Evolutionary conservation across 92 coral and sea anemone genomes (phyloP).

Genomic region (Virgularia gustaviana): DNA sequence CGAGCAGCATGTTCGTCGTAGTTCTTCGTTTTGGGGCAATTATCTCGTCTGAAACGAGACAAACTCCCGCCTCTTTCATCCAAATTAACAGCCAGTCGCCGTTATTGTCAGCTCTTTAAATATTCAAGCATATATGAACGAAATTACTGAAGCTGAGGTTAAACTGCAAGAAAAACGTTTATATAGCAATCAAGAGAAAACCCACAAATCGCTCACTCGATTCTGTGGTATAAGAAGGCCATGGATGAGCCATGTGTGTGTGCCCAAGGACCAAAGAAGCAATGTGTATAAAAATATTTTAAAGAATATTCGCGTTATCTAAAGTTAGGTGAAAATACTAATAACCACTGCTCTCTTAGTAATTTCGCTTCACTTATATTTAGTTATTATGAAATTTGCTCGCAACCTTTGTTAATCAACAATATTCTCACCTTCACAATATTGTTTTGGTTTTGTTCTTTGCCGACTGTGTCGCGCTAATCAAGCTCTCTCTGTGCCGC

Average conservation of each 20-base stretch:
- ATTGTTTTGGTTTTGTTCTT: constrained; percentile 45
- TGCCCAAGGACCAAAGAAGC: too few relatives aligned
- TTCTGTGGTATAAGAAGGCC: too few relatives aligned
- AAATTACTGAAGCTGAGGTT: background rate
- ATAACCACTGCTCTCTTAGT: constrained; percentile 30
- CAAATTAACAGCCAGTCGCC: constrained; percentile 23
- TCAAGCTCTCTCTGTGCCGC: constrained; percentile 45
- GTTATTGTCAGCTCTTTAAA: constrained; percentile 35
- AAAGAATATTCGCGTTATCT: too few relatives aligned
- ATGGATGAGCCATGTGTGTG: too few relatives aligned
- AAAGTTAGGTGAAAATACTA: constrained; percentile 13
- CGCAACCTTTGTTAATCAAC: constrained; percentile 44
- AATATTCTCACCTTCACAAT: constrained; percentile 37
- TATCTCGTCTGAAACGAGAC: constrained; percentile 2
- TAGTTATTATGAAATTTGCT: constrained; percentile 32
- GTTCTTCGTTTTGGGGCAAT: constrained; percentile 3
- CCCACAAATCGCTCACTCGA: too few relatives aligned
- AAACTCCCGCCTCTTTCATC: constrained; percentile 33
- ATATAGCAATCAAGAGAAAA: too few relatives aligned
- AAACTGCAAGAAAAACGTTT: background rate
- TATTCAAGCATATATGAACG: constrained; percentile 27
- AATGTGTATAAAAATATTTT: too few relatives aligned
- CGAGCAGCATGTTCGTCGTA: constrained; percentile 8
- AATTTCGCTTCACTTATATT: constrained; percentile 26
- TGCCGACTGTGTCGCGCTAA: constrained; percentile 45